A percentile compares a stretch with the other conserved stretches of the same genome.
Conservation (phyloP, 2,888 invertebrate species). For the Pachliopta kotzebuea region DNA sequence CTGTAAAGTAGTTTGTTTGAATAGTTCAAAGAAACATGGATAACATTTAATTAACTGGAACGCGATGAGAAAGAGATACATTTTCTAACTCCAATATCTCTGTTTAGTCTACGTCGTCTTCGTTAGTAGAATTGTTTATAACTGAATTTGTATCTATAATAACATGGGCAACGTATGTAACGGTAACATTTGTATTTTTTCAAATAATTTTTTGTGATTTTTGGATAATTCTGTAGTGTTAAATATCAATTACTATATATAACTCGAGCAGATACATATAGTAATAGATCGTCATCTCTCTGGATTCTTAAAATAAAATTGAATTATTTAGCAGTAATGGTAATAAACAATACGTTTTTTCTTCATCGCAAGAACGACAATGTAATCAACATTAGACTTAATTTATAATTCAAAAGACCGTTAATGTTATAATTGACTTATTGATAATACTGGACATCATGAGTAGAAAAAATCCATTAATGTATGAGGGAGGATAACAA, state of each 20-base stretch:
- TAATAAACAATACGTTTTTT: neutral
- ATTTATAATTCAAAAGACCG: neutral
- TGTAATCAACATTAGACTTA: neutral
- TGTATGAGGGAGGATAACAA: too few relatives aligned
- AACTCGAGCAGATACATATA: neutral
- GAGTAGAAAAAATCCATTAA: too few relatives aligned
- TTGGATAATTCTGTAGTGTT: too few relatives aligned
- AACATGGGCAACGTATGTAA: neutral
- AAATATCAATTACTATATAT: too few relatives aligned
- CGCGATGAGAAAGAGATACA: conserved; percentile 20
- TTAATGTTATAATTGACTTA: too few relatives aligned
- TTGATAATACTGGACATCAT: too few relatives aligned
- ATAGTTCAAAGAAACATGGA: conserved; percentile 24
- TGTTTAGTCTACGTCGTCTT: conserved; percentile 25
- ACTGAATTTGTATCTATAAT: conserved; percentile 12
- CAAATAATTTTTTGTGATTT: too few relatives aligned
- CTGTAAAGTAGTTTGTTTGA: conserved; percentile 20
- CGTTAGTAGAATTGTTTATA: conserved; percentile 13
- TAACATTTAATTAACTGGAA: conserved; percentile 22
- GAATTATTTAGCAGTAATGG: neutral
- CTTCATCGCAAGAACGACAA: neutral
- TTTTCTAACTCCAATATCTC: conserved; percentile 23
- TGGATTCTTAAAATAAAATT: neutral
- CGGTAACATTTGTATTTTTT: neutral
- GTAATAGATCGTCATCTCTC: neutral